Base-by-base conservation (phyloP, 2,888 invertebrate genomes). In the Microdon myrmicae region DNA sequence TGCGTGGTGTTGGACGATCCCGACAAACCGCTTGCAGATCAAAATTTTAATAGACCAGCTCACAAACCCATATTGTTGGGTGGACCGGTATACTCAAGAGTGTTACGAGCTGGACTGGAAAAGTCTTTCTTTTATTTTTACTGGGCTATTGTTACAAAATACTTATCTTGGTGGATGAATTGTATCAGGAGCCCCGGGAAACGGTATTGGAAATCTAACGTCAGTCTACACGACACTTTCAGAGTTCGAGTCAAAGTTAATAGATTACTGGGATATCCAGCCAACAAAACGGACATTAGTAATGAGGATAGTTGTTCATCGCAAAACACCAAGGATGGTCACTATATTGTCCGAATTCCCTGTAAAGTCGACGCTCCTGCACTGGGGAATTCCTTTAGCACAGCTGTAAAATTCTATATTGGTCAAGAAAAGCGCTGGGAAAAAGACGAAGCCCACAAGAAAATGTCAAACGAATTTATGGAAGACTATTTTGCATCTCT, bases 121-220 rank as follows among this genome's bases (percentile, higher is more conserved):
- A n/a, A n/a, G n/a, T n/a, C n/a, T n/a, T n/a, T n/a, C n/a, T n/a
- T n/a, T n/a, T n/a, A n/a, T n/a, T n/a, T n/a, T n/a, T n/a, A n/a
- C n/a, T 3, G 16, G 2, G 16, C 16, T 17, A 1, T 32, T 14
- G 16, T 32, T 14, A 2, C 32, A 14, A 32, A 32, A 32, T 14
- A 32, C n/a, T 8, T 32, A 14, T 13, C 14, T 32, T 32, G 13
- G 32, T 12, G 13, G 32, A n/a, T 32, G 32, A 16, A 32, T 32
- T 32, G 14, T 32, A 1, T 32, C 12, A 14, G 14, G 16, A 14
- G 14, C 12, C 16, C 14, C 32, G n/a, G 32, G 14, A 14, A 32
- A 16, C 32, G 32, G 32, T n/a, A 14, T 32, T 32, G 32, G 7
- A 32, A 32, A 16, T 32, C 13, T 14, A 32, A 32, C 20, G 14